Percentiles rank a stretch among this genome's conserved stretches.
These are phyloP conservation scores for Coenonympha glycerion DNA, from an alignment of 2,888 invertebrate species.

Conservation along the genomic window DNA sequence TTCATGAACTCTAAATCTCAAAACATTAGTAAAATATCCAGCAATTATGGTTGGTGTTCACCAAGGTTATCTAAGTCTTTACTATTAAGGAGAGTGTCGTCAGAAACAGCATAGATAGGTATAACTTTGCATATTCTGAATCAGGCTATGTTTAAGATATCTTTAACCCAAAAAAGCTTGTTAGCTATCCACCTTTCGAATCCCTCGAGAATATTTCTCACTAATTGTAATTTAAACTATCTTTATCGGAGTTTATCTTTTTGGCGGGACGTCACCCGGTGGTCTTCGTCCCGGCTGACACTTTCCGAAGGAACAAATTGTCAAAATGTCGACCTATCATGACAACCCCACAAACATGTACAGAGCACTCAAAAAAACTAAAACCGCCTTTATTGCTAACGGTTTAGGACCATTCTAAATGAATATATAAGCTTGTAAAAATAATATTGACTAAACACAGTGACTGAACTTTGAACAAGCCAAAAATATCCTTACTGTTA, in stretches of 20 bases:
- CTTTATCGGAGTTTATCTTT: constrained; percentile 49
- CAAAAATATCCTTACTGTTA: constrained; percentile 15
- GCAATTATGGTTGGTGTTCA: too few species aligned
- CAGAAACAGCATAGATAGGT: too few species aligned
- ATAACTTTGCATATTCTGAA: too few species aligned
- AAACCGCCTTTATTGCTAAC: constrained; percentile 12
- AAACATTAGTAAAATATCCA: too few species aligned
- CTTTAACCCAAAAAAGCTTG: not conserved
- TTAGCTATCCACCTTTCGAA: not conserved
- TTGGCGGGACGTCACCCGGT: constrained; percentile 50
- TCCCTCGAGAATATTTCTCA: constrained; percentile 36
- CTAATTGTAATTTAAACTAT: constrained; percentile 65
- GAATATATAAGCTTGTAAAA: not conserved
- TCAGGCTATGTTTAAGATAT: too few species aligned
- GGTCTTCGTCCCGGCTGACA: constrained; percentile 61
- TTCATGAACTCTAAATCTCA: too few species aligned
- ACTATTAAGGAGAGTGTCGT: too few species aligned
- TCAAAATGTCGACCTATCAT: constrained; percentile 70
- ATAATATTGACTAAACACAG: constrained; percentile 18
- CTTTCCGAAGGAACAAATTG: constrained; percentile 62
- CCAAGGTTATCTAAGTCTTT: too few species aligned
- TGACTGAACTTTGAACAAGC: not conserved
- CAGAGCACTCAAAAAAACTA: constrained; percentile 1
- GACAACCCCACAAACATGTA: constrained; percentile 38
- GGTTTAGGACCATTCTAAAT: constrained; percentile 16